phyloP scores from a whole-genome alignment of 2,113 vertebrate genomes.

The Indri indri region DNA sequence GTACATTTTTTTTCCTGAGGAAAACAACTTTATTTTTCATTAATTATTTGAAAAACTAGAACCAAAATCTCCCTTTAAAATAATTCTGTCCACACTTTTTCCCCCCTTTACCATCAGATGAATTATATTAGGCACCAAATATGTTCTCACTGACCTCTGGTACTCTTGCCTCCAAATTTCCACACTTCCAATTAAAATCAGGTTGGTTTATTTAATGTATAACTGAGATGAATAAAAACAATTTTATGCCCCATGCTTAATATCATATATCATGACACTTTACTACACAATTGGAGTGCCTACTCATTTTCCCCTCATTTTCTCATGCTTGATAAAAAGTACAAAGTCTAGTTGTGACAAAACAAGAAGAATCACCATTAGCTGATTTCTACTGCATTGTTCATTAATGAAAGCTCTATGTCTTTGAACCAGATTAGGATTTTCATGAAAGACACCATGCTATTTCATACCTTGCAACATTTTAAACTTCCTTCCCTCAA shows the following conservation, averaged over 20 bases:
- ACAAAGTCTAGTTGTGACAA: not conserved
- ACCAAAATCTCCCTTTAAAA: constrained; percentile 39
- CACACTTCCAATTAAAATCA: constrained; percentile 51
- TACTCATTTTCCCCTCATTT: not conserved
- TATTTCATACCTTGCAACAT: not conserved
- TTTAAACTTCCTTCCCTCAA: constrained; percentile 26
- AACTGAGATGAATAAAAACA: constrained; percentile 49
- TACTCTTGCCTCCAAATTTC: not conserved
- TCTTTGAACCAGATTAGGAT: not conserved
- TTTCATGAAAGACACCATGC: not conserved
- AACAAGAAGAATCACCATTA: not conserved
- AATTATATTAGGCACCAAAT: not conserved
- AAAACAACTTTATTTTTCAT: constrained; percentile 5
- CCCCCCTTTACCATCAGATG: not conserved
- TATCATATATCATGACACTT: not conserved
- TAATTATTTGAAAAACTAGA: constrained; percentile 38
- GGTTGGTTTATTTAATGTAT: constrained; percentile 42
- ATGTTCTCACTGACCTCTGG: not conserved
- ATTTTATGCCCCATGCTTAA: constrained; percentile 23
- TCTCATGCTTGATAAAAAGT: not conserved
- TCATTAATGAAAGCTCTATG: not conserved
- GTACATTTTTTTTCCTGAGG: not conserved
- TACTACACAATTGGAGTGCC: not conserved
- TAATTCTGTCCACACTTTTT: not conserved
- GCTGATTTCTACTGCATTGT: not conserved